phyloP scores from a whole-genome alignment of 1,140 invertebrate species.

The Aphaenogaster rudis region DNA sequence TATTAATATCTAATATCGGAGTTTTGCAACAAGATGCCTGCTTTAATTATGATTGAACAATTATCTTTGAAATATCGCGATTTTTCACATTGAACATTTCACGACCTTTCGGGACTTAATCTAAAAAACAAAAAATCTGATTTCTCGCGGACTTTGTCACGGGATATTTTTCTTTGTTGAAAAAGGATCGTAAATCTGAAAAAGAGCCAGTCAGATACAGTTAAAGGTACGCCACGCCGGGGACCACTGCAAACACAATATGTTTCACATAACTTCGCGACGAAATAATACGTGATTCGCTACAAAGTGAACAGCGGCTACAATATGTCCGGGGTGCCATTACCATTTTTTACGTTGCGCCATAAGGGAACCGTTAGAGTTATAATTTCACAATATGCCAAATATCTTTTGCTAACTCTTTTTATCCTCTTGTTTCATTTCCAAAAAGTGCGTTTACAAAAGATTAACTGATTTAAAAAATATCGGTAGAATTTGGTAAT shows the following conservation, averaged over 20 bases:
- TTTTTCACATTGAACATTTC: not conserved
- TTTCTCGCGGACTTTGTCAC: not conserved
- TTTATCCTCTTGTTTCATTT: not conserved
- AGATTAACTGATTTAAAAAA: not conserved
- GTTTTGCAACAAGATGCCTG: not conserved
- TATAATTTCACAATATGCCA: not conserved
- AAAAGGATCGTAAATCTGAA: conserved; percentile 27
- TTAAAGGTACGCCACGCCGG: not conserved
- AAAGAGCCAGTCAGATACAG: not conserved
- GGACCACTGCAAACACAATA: not conserved
- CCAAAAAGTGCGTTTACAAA: not conserved
- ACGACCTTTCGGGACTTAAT: not conserved
- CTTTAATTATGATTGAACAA: not conserved
- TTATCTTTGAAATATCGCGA: not conserved
- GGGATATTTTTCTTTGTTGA: conserved; percentile 19
- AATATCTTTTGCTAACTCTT: not conserved
- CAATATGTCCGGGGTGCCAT: not conserved
- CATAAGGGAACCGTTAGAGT: not conserved
- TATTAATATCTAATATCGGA: not conserved
- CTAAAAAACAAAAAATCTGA: not conserved
- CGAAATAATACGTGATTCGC: conserved; percentile 35
- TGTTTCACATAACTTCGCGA: not conserved
- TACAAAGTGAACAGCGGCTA: not conserved
- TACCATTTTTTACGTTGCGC: not conserved
- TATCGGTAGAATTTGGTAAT: not conserved